phyloP scores from a whole-genome alignment of 53 echinoderm and acorn worm species.

The Astropecten irregularis region DNA sequence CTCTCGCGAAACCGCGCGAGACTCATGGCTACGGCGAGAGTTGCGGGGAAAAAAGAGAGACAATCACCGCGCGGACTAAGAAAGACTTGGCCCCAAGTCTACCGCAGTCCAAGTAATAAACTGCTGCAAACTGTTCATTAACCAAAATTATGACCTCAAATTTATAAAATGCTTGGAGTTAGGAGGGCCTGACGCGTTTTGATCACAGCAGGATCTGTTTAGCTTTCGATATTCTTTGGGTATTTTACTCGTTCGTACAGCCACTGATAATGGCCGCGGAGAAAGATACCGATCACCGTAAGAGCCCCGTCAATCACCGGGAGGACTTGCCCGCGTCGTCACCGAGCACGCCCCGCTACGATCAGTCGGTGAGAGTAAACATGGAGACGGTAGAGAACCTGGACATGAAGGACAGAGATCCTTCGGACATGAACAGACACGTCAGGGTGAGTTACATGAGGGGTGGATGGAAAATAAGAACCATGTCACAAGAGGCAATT shows the following conservation, averaged over 20 bases:
- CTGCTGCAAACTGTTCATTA: too few relatives aligned
- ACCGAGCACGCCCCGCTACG: background rate
- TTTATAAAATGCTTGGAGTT: too few relatives aligned
- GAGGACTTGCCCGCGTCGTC: background rate
- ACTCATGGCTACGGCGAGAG: too few relatives aligned
- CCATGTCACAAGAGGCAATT: too few relatives aligned
- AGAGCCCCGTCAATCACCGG: background rate
- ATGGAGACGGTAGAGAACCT: slow-evolving; percentile 38
- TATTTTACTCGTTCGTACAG: background rate
- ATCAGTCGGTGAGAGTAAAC: background rate
- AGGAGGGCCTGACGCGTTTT: too few relatives aligned
- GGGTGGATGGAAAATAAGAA: background rate
- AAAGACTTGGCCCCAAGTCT: too few relatives aligned
- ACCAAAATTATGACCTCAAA: too few relatives aligned
- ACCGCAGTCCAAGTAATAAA: too few relatives aligned
- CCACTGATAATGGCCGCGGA: slow-evolving; percentile 26
- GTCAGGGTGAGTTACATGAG: slow-evolving; percentile 56
- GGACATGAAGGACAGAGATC: slow-evolving; percentile 51
- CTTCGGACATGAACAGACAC: slow-evolving; percentile 49
- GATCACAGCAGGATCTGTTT: too few relatives aligned
- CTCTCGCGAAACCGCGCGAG: too few relatives aligned
- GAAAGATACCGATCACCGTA: background rate
- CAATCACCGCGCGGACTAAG: too few relatives aligned
- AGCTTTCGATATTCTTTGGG: background rate
- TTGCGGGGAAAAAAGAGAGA: too few relatives aligned